Evolutionary conservation across 2,113 vertebrate genomes (phyloP).

Genomic region (Pagrus major): DNA sequence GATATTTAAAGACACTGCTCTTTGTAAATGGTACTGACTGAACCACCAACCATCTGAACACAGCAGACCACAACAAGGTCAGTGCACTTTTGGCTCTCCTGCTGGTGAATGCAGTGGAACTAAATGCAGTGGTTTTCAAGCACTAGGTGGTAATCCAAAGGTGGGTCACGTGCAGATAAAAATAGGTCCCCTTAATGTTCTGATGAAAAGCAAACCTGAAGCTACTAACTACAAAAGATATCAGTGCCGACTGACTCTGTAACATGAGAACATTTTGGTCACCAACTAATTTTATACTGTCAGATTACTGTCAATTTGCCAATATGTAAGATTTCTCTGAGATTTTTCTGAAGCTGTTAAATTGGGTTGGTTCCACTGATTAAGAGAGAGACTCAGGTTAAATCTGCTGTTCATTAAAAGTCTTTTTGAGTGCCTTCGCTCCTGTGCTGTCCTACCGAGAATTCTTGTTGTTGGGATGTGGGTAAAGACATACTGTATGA

Average conservation of each 20-base stretch:
- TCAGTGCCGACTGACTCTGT: background rate
- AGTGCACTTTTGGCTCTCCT: background rate
- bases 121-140: constrained; percentile 42
- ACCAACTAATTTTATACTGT: background rate
- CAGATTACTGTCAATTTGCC: background rate
- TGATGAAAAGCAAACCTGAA: constrained; percentile 34
- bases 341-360: background rate
- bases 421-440: background rate
- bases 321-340: background rate
- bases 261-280: background rate
- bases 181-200: constrained; percentile 31
- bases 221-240: constrained; percentile 14
- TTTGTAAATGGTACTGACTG: constrained; percentile 1
- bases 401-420: background rate
- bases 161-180: constrained; percentile 56
- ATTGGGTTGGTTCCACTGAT: background rate
- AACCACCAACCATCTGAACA: constrained; percentile 14
- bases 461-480: background rate
- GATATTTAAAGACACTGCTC: background rate
- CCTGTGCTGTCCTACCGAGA: background rate
- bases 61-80: constrained; percentile 40
- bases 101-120: constrained; percentile 14
- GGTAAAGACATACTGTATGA: background rate
- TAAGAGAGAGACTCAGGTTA: constrained; percentile 1
- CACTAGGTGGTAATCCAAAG: constrained; percentile 47